phyloP scores from a whole-genome alignment of 2,888 invertebrate genomes.

The Acronicta aceris region DNA sequence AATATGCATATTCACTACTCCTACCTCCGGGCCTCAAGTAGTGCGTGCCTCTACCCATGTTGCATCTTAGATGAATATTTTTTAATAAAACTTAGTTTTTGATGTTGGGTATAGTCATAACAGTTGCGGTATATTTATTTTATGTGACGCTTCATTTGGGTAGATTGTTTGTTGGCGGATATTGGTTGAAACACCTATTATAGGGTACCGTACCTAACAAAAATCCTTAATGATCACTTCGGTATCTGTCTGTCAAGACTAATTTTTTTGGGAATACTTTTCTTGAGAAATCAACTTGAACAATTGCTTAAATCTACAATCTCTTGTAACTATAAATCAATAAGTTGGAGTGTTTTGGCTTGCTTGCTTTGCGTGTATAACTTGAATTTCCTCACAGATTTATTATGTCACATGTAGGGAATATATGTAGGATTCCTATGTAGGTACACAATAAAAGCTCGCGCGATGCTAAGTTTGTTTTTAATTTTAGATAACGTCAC shows the following conservation, averaged over 20 bases:
- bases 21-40: conserved; percentile 34
- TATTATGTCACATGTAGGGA: conserved; percentile 12
- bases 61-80: conserved; percentile 47
- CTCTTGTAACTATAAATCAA: no score
- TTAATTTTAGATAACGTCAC: conserved; percentile 57
- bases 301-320: no score
- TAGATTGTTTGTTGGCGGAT: conserved; percentile 2
- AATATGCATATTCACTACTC: conserved; percentile 79
- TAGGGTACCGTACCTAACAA: no score
- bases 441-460: conserved; percentile 32
- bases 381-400: conserved; percentile 14
- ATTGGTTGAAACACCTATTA: not conserved
- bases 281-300: no score
- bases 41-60: conserved; percentile 40
- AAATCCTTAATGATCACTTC: no score
- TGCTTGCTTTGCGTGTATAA: conserved; percentile 1
- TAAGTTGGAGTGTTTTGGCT: no score
- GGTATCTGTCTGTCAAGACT: no score
- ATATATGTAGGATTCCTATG: conserved; percentile 17
- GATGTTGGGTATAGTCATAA: conserved; percentile 14
- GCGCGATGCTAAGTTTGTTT: conserved; percentile 48
- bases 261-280: no score
- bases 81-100: conserved; percentile 50
- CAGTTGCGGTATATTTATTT: conserved; percentile 12
- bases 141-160: conserved; percentile 12